Evolutionary conservation across 1,140 invertebrate genomes (phyloP).

Genomic region (Apocrypta bakeri): DNA sequence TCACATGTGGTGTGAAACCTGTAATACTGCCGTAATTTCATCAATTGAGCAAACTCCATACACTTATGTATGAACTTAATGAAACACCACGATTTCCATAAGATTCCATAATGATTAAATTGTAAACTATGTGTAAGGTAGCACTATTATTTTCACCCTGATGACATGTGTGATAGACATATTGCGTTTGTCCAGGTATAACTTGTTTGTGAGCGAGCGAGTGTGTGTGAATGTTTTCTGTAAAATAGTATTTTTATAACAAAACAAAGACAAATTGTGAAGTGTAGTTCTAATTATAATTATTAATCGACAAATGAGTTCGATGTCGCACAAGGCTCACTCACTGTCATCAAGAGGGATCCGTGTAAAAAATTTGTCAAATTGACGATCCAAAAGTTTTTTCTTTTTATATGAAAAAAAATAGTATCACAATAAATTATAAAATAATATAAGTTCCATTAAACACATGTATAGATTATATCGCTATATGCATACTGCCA

Average conservation of each 20-base stretch:
- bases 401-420: slow-evolving; percentile 37
- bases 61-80: slow-evolving; percentile 44
- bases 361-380: slow-evolving; percentile 35
- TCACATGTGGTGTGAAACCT: slow-evolving; percentile 33
- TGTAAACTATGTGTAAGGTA: slow-evolving; percentile 52
- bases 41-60: slow-evolving; percentile 29
- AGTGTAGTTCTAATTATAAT: slow-evolving; percentile 51
- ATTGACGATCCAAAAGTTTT: slow-evolving; percentile 4
- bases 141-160: slow-evolving; percentile 47
- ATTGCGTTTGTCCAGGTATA: slow-evolving; percentile 51
- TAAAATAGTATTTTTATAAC: slow-evolving; percentile 74
- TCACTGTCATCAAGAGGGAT: slow-evolving; percentile 26
- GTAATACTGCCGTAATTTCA: slow-evolving; percentile 29
- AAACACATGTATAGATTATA: slow-evolving; percentile 3
- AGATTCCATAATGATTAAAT: slow-evolving; percentile 54
- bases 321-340: slow-evolving; percentile 30
- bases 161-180: slow-evolving; percentile 48
- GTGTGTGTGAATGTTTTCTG: slow-evolving; percentile 57
- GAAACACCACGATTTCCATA: slow-evolving; percentile 54
- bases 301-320: slow-evolving; percentile 36
- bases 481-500: slow-evolving; percentile 54
- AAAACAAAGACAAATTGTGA: slow-evolving; percentile 53
- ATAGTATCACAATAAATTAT: slow-evolving; percentile 2
- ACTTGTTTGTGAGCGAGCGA: slow-evolving; percentile 46
- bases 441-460: slow-evolving; percentile 29